Evolutionary conservation across 2,113 vertebrate genomes (phyloP).

Genomic region (Pituophis catenifer): DNA sequence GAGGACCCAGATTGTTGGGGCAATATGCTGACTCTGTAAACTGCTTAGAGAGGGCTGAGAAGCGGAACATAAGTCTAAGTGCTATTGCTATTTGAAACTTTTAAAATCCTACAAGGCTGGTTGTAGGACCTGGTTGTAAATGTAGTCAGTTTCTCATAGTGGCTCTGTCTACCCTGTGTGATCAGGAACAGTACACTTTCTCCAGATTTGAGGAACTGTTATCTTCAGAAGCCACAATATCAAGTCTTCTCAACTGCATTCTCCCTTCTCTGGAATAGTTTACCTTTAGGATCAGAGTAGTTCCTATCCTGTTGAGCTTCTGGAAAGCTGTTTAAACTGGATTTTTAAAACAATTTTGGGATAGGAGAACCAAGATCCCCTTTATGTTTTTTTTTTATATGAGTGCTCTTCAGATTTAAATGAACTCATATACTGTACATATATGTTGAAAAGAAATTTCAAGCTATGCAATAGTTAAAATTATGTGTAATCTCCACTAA

Average conservation of each 20-base stretch:
- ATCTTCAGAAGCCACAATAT: background rate
- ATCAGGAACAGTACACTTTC: background rate
- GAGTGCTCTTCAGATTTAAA: background rate
- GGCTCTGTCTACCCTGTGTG: background rate
- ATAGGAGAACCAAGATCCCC: background rate
- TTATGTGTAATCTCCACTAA: background rate
- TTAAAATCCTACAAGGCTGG: background rate
- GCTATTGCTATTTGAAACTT: background rate
- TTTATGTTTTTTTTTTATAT: background rate
- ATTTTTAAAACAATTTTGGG: background rate
- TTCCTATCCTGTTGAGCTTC: background rate
- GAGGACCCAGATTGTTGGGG: too few species aligned
- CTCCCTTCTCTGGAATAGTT: background rate
- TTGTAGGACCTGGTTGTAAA: background rate
- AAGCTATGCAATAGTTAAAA: constrained; percentile 8
- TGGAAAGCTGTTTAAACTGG: background rate
- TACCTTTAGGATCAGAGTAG: background rate
- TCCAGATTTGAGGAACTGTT: background rate
- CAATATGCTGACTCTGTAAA: too few species aligned
- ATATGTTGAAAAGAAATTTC: background rate
- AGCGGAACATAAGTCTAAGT: too few species aligned
- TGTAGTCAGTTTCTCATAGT: background rate
- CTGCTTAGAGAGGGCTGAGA: too few species aligned
- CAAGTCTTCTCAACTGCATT: background rate
- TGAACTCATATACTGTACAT: background rate